Evolutionary conservation across 2,113 vertebrate species (phyloP).

Genomic region (Grammomys dolichurus): DNA sequence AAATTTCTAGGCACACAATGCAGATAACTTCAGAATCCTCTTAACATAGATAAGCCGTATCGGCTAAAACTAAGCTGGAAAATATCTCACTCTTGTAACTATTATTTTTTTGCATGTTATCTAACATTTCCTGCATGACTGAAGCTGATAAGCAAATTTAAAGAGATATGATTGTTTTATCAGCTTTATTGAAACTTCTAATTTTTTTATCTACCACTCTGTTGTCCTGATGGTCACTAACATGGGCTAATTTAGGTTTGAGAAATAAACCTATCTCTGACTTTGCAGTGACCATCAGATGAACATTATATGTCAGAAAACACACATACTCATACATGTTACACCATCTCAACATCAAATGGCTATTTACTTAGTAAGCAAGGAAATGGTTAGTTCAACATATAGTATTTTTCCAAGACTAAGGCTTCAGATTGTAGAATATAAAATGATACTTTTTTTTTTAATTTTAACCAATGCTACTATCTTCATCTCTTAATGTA

Average conservation of each 20-base stretch:
- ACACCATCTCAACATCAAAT: neutral
- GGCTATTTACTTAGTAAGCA: neutral
- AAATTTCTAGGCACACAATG: slow-evolving; percentile 50
- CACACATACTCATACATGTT: neutral
- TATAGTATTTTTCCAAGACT: neutral
- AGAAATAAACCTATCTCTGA: slow-evolving; percentile 48
- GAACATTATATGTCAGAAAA: neutral
- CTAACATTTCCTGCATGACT: slow-evolving; percentile 65
- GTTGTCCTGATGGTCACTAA: slow-evolving; percentile 53
- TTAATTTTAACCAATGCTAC: neutral
- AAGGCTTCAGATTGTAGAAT: neutral
- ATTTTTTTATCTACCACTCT: slow-evolving; percentile 44
- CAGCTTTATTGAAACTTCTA: slow-evolving; percentile 61
- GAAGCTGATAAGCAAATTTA: slow-evolving; percentile 73
- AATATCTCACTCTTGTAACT: slow-evolving; percentile 65
- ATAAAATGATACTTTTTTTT: neutral
- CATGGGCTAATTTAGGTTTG: neutral
- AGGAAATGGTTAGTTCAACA: neutral
- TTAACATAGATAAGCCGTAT: slow-evolving; percentile 65
- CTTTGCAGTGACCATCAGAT: neutral
- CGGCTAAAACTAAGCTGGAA: slow-evolving; percentile 60
- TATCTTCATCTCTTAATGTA: neutral
- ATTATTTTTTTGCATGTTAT: slow-evolving; percentile 67
- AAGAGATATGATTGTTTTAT: slow-evolving; percentile 64
- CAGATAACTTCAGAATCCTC: slow-evolving; percentile 59